Percentiles rank a stretch among this genome's conserved stretches.
Evolutionary conservation across 2,797 vertebrate species (phyloP).

Genomic region (Galagoides demidoff): DNA sequence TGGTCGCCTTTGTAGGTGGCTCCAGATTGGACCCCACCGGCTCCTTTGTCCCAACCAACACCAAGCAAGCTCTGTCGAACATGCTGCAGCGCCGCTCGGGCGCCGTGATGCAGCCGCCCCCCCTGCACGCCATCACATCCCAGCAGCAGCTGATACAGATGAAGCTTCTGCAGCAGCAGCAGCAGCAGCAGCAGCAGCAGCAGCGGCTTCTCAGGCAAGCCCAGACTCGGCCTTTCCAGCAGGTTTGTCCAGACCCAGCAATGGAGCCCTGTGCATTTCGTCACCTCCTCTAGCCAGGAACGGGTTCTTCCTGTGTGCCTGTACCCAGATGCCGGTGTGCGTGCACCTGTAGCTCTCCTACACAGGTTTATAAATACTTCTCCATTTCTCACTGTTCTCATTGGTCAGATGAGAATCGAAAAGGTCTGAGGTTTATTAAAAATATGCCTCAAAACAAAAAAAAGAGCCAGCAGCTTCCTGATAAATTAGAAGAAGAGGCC

Average conservation of each 20-base stretch:
- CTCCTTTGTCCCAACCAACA: constrained; percentile 85
- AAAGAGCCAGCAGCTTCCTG: background rate
- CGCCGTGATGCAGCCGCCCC: constrained; percentile 82
- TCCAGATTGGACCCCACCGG: constrained; percentile 84
- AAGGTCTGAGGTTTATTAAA: background rate
- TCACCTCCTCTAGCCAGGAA: background rate
- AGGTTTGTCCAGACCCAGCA: constrained; percentile 75
- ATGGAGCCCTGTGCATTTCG: fast-evolving
- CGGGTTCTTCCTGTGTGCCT: fast-evolving
- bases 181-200: constrained; percentile 83
- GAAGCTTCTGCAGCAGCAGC: constrained; percentile 86
- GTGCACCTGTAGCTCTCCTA: background rate
- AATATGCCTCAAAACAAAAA: background rate
- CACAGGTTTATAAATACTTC: background rate
- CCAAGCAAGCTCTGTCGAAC: constrained; percentile 88
- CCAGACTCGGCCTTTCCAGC: constrained; percentile 84
- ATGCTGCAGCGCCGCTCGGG: constrained; percentile 87
- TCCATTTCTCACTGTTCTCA: background rate
- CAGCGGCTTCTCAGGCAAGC: constrained; percentile 85
- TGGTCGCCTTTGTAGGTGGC: constrained; percentile 79
- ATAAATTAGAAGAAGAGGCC: background rate
- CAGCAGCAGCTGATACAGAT: constrained; percentile 88
- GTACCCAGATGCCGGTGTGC: background rate
- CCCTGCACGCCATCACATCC: constrained; percentile 77
- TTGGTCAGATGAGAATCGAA: background rate